Evolutionary conservation across 1,140 invertebrate species (phyloP), one percentile per base, ranked within the genome.

Genomic region (Frieseomelitta varia): DNA sequence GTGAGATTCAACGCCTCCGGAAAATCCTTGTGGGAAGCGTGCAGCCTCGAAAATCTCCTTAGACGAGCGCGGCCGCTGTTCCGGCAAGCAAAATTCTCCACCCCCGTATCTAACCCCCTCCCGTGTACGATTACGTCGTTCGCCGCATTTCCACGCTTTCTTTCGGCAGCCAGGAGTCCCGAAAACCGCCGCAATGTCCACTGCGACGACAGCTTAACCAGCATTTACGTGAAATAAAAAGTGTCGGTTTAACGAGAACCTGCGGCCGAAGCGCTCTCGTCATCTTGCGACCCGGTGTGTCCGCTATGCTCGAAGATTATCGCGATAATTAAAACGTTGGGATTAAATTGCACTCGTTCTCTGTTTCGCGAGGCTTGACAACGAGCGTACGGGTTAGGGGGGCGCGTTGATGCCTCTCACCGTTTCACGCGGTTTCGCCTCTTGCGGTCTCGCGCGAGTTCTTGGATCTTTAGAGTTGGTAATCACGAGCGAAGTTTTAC

Each of bases 21-120:
- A 67, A 93, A 93, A 93, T 93, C 92, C 92, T 92, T 93, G 92
- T 93, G 91, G 90, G 92, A 93, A 93, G 87, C 79, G 84, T 87
- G 88, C 90, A 93, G 89, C 87, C 88, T 91, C 81, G 84, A 88
- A 67, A 93, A 92, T 93, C 91, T 93, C 84, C 90, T 91, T 92
- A 91, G 88, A 86, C 85, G 79, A 79, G 72, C 69, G 47, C 47
- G 79, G 71, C 84, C 88, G 74, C 65, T 79, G 55, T 69, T 55
- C 56, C 8, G 15, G 51, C 30, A 30, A 79, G 67, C 56, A 63
- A 72, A 84, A 79, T 55, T 72, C 76, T 63, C 76, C 39, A 30
- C 30, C 30, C 30, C 30, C 30, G 61, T 58, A 47, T n/a, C 21
- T 55, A 84, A 84, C 82, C 82, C 30, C 30, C 76, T 63, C 76